Conservation (phyloP, 2,797 vertebrate species). For the Clarias pachynema region DNA sequence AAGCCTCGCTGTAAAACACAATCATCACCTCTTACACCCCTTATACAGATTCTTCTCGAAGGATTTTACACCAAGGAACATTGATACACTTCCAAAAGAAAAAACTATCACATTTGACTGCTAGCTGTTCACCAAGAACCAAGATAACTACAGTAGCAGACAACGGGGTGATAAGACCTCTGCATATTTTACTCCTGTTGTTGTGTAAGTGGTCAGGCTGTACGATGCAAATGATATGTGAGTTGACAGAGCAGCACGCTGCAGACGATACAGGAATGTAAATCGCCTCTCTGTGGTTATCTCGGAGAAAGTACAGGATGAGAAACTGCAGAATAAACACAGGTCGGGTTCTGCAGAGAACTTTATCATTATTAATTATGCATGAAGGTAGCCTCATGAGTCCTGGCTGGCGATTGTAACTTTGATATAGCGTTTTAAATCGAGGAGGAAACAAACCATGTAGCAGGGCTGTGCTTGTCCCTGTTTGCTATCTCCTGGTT, state of each 20-base stretch:
- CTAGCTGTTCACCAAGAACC: neutral
- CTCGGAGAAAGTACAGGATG: neutral
- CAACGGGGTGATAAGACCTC: neutral
- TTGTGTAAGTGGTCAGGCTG: neutral
- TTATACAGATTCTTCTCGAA: neutral
- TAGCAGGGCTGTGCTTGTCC: neutral
- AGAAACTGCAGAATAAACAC: neutral
- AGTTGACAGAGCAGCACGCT: neutral
- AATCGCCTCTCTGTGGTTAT: neutral
- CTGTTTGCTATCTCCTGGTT: neutral
- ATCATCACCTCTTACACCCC: neutral
- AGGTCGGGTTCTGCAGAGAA: conserved; percentile 14
- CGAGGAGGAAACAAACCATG: neutral
- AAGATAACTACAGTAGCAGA: neutral
- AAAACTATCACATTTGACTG: neutral
- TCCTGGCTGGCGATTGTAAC: conserved; percentile 8
- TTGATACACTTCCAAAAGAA: neutral
- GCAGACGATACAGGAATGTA: neutral
- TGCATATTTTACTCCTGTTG: neutral
- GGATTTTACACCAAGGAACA: neutral
- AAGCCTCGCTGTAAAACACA: neutral
- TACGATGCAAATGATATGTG: neutral
- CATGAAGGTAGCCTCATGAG: conserved; percentile 35
- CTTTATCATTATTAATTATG: conserved; percentile 44
- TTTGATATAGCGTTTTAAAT: neutral